Conservation (phyloP, 2,797 vertebrate genomes). For the Hapalemur alaotrensis region DNA sequence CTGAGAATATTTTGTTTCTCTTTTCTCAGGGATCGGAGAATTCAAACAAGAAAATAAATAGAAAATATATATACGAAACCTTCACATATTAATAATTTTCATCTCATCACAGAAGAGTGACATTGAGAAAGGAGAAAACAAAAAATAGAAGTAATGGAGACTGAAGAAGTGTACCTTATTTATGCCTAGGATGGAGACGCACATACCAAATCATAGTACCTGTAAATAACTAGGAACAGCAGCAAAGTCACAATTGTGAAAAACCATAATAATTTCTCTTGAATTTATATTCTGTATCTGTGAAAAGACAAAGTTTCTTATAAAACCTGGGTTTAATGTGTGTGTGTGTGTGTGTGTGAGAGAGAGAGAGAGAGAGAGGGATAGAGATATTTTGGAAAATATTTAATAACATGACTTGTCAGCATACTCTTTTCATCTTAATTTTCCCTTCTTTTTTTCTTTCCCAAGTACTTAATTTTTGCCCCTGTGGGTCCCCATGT, state of each 20-base stretch:
- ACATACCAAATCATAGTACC: neutral
- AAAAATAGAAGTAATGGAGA: neutral
- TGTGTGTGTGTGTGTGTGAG: neutral
- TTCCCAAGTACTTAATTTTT: neutral
- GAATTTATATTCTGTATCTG: neutral
- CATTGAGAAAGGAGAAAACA: neutral
- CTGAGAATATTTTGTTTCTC: constrained; percentile 13
- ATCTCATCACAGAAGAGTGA: neutral
- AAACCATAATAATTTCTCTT: neutral
- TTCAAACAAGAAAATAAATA: neutral
- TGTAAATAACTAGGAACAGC: neutral
- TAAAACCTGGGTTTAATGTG: neutral
- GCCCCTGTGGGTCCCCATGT: neutral
- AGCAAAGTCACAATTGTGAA: neutral
- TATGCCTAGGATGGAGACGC: neutral
- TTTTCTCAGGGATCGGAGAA: neutral
- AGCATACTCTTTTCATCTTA: neutral
- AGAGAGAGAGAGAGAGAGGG: too few species aligned
- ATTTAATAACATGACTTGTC: neutral
- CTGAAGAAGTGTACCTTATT: neutral
- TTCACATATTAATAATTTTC: neutral
- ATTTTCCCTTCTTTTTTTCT: neutral
- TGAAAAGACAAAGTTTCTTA: constrained; percentile 41
- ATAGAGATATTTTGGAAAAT: neutral
- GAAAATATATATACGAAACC: neutral